Evolutionary conservation across 2,113 vertebrate genomes (phyloP).

Genomic region (Varanus salvator): DNA sequence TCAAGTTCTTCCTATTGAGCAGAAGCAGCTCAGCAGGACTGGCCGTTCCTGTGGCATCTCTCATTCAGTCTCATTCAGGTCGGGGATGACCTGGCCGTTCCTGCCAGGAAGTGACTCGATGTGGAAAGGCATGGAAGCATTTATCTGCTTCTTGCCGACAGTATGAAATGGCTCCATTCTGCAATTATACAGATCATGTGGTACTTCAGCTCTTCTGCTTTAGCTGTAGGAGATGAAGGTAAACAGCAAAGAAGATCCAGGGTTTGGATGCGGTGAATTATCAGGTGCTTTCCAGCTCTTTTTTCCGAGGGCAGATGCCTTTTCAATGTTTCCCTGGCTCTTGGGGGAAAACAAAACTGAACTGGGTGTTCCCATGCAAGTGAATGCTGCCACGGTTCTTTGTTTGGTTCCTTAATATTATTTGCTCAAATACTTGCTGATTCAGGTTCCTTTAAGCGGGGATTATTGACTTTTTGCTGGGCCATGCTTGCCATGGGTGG

Average conservation of each 20-base stretch:
- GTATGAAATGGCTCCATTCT: no score
- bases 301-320: slow-evolving; percentile 30
- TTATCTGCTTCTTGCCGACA: neutral
- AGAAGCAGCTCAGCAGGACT: neutral
- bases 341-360: slow-evolving; percentile 30
- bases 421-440: slow-evolving; percentile 46
- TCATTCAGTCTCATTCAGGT: no score
- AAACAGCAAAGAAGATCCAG: neutral
- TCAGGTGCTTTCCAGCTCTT: neutral
- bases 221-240: neutral
- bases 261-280: neutral
- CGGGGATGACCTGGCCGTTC: no score
- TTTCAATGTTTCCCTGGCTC: slow-evolving; percentile 29
- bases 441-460: slow-evolving; percentile 40
- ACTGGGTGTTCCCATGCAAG: slow-evolving; percentile 45
- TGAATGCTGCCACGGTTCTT: slow-evolving; percentile 41
- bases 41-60: neutral
- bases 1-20: neutral
- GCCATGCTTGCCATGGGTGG: slow-evolving; percentile 38
- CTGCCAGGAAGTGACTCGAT: no score
- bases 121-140: no score
- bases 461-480: slow-evolving; percentile 51
- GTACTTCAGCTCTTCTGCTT: neutral
- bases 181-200: neutral
- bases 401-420: slow-evolving; percentile 37